These are phyloP conservation scores for Catajapyx aquilonaris DNA, from an alignment of 1,140 invertebrate genomes.

Conservation along the genomic window DNA sequence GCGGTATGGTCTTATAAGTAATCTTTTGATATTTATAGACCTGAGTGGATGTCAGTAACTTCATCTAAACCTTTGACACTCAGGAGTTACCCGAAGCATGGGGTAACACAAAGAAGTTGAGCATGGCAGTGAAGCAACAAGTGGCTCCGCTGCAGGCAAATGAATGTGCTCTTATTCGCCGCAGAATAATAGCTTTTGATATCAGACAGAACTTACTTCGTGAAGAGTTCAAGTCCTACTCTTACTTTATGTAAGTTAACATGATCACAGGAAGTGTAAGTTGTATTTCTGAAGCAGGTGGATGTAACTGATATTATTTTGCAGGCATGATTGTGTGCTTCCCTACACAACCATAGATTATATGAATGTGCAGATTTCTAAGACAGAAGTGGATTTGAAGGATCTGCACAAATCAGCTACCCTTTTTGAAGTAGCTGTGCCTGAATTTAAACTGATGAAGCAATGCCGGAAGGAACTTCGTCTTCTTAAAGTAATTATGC, in stretches of 20 bases:
- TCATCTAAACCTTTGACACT: too few relatives aligned
- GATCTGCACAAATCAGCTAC: slow-evolving; percentile 70
- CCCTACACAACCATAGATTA: slow-evolving; percentile 60
- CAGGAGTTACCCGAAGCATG: slow-evolving; percentile 88
- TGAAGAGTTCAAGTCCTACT: slow-evolving; percentile 48
- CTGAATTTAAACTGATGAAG: slow-evolving; percentile 86
- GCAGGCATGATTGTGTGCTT: slow-evolving; percentile 53
- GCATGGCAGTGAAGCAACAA: slow-evolving; percentile 74
- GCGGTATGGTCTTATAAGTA: slow-evolving; percentile 25
- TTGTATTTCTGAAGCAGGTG: neutral
- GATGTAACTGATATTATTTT: slow-evolving; percentile 23
- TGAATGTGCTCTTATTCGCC: slow-evolving; percentile 73
- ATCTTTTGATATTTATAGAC: too few relatives aligned
- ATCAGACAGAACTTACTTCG: slow-evolving; percentile 59
- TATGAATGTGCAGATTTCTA: slow-evolving; percentile 49
- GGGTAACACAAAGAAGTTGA: slow-evolving; percentile 85
- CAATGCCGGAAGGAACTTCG: too few relatives aligned
- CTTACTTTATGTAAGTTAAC: neutral
- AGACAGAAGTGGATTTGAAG: slow-evolving; percentile 66
- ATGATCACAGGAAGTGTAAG: neutral
- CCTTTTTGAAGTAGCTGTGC: slow-evolving; percentile 81
- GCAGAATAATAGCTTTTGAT: slow-evolving; percentile 69
- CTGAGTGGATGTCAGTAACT: too few relatives aligned
- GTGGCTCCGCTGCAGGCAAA: slow-evolving; percentile 86
- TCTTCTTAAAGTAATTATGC: too few relatives aligned